Conservation (phyloP, 2,888 invertebrate genomes). For the Auanema sp. region DNA sequence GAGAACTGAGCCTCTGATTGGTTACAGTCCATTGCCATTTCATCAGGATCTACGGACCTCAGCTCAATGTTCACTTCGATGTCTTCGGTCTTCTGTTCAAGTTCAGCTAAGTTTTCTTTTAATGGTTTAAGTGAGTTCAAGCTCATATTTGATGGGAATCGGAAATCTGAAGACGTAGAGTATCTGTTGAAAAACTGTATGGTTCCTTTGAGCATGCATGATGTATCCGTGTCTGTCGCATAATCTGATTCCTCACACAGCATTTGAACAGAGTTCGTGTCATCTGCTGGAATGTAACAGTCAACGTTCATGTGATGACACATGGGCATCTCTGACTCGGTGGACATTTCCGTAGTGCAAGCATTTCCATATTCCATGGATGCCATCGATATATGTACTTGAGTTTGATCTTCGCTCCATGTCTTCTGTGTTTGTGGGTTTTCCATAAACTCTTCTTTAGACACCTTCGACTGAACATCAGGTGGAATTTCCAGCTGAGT, state of each 20-base stretch:
- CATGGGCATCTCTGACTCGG: constrained; percentile 5
- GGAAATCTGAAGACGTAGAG: constrained; percentile 2
- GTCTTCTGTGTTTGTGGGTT: too few species aligned
- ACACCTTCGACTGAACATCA: too few species aligned
- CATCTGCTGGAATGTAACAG: constrained; percentile 37
- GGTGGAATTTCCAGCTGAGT: too few species aligned
- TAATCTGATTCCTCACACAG: constrained; percentile 57
- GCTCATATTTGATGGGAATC: constrained; percentile 15
- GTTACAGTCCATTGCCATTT: constrained; percentile 2
- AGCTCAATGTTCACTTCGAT: constrained; percentile 42
- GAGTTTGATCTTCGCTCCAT: not conserved
- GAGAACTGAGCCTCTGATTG: constrained; percentile 22
- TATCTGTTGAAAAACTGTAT: constrained; percentile 33
- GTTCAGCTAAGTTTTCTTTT: constrained; percentile 14
- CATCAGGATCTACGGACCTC: constrained; percentile 23
- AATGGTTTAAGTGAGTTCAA: not conserved
- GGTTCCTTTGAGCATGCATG: constrained; percentile 41
- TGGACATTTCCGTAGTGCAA: not conserved
- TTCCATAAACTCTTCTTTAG: too few species aligned
- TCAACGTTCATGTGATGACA: constrained; percentile 8
- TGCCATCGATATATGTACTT: not conserved
- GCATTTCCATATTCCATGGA: too few species aligned
- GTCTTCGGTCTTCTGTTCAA: constrained; percentile 28
- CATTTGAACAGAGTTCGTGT: constrained; percentile 55
- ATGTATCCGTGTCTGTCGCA: constrained; percentile 51